These are phyloP conservation scores for Lasiurus cinereus DNA, from an alignment of 2,113 vertebrate species.

Conservation along the genomic window DNA sequence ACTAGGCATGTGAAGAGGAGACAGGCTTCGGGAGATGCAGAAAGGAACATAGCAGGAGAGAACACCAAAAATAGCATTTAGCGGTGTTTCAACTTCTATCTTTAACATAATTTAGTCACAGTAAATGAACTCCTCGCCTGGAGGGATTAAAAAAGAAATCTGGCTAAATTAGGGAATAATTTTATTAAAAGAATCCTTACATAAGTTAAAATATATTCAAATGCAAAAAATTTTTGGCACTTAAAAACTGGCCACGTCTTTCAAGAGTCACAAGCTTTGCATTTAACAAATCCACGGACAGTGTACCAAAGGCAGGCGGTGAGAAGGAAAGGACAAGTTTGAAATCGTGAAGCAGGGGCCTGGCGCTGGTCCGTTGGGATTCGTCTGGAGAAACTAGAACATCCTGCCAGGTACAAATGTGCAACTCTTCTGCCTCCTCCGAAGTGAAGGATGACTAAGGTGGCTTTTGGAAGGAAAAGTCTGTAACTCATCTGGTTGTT, in stretches of 20 bases:
- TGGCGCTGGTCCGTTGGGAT: slow-evolving; percentile 10
- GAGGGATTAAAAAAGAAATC: slow-evolving; percentile 71
- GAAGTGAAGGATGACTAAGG: slow-evolving; percentile 6
- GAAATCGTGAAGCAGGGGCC: neutral
- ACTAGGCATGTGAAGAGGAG: neutral
- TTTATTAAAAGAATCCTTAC: slow-evolving; percentile 72
- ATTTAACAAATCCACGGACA: slow-evolving; percentile 48
- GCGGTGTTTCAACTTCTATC: slow-evolving; percentile 64
- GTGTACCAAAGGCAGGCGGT: slow-evolving; percentile 33
- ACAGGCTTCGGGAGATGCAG: slow-evolving; percentile 19
- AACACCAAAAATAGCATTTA: slow-evolving; percentile 57
- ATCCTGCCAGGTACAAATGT: slow-evolving; percentile 32
- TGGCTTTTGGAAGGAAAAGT: slow-evolving; percentile 46
- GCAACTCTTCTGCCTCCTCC: neutral
- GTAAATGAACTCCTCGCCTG: slow-evolving; percentile 72
- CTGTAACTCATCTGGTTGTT: neutral
- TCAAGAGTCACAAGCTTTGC: slow-evolving; percentile 62
- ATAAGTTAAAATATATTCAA: slow-evolving; percentile 74
- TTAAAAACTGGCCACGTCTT: slow-evolving; percentile 63
- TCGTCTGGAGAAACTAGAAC: slow-evolving; percentile 1
- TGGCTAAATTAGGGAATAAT: slow-evolving; percentile 70
- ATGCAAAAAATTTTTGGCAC: slow-evolving; percentile 64
- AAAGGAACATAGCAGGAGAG: slow-evolving; percentile 56
- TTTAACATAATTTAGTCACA: slow-evolving; percentile 72
- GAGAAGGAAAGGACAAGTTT: slow-evolving; percentile 45